Base-by-base conservation (phyloP, 2,888 invertebrate genomes). In the Synergus gifuensis region DNA sequence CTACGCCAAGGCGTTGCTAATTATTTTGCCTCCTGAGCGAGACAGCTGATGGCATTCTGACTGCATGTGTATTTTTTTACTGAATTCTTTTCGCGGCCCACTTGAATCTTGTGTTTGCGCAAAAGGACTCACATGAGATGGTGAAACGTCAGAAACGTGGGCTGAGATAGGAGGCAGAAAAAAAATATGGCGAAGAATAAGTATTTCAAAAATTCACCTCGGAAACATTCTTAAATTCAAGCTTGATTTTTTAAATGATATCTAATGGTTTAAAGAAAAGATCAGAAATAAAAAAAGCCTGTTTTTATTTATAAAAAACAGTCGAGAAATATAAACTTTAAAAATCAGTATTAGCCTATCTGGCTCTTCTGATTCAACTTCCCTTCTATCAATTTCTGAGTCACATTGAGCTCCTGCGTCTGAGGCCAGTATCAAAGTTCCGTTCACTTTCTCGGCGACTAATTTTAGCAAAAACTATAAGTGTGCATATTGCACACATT, bases 91-190 rank as follows among this genome's bases (percentile, higher is more conserved):
- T 28, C 4, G 36, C 69, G 46, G 46, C 69, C 69, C 49, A 69
- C 69, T 69, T 69, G 49, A 69, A 69, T 28, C 4, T 36, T 16
- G 16, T 69, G 16, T 69, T 46, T 46, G 14, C 62, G 62, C 46
- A 46, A 69, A 69, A 69, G 49, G 46, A 69, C 46, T 2, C 36
- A 67, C 44, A 22, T 46, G n/a, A 69, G 28, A 69, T 69, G 69
- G 69, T 69, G 69, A 69, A 69, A 69, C 69, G 49, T n/a, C 28
- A 69, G 46, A 46, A 46, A 46, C 69, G 69, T 69, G 69, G 69
- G 69, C 46, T 54, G 46, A 69, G 28, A 69, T 69, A 54, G 28
- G 28, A 49, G 69, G 49, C 69, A n/a, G 46, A 46, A 16, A 12
- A 66, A 40, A 18, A 36, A 54, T 28, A 28, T 28, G 14, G 12